Base-by-base conservation (phyloP, 2,888 invertebrate genomes). In the Chrysolina haemoptera region DNA sequence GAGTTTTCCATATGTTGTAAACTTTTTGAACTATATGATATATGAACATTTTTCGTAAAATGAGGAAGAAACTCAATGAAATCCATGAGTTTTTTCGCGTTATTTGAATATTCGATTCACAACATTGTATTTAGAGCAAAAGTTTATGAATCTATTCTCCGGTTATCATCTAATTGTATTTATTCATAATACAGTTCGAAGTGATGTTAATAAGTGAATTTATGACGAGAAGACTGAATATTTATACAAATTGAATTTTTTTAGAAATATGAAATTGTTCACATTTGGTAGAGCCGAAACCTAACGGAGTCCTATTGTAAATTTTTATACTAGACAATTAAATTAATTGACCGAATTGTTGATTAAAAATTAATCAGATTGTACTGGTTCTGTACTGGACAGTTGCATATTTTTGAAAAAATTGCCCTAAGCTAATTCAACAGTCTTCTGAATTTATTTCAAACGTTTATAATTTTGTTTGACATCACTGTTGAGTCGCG, bases 301-400 rank as follows among this genome's bases (percentile, higher is more conserved):
- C 70, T 78, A 80, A 83, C 81, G 78, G 79, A 59, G 59, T 78
- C 79, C 79, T 81, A 77, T 70, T 82, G 79, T 83, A 79, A 73
- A 81, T 77, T 79, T 70, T 71, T 70, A 67, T 53, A 79, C 81
- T 85, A 85, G 84, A 83, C 84, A 85, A 86, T 85, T 85, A 86
- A 85, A 86, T 85, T 85, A 85, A 86, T 86, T 86, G 86, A 85
- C 83, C 83, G 83, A 85, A 85, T 85, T 84, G 82, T 84, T 84
- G 85, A 85, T 86, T 85, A 86, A 86, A 85, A 85, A 78, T 86
- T 86, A 86, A 86, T 86, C 85, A 83, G 80, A 82, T 73, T 81
- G 83, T 84, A 86, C 80, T 82, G 80, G 81, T 75, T 72, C 73
- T 70, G 73, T 76, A 73, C 63, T 71, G 63, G 64, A 70, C 76